Evolutionary conservation across 1,140 invertebrate species (phyloP), one percentile per base, ranked within the genome.

Genomic region (Drosophila navojoa): DNA sequence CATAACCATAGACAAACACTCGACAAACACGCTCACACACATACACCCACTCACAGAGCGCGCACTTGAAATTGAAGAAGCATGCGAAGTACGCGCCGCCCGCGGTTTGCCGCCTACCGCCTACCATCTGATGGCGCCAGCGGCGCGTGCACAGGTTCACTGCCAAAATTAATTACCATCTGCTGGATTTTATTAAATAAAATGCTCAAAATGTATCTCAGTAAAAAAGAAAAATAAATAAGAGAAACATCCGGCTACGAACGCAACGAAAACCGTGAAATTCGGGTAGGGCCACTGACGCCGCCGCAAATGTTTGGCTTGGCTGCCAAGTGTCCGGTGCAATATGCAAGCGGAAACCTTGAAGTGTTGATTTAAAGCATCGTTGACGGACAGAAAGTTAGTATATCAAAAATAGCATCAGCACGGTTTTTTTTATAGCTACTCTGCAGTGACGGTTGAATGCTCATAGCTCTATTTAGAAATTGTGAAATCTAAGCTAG

Each of bases 141-240:
- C 27, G 58, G 53, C 54, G 75, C 77, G 70, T 76, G 76, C 72
- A 69, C 79, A 89, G 84, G 84, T 89, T 89, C 84, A 84, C 79
- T 90, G 84, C 80, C 84, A 89, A 89, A 89, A 89, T 89, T 89
- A 89, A 89, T 89, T 89, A 84, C 80, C 79, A 77, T 71, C 86
- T 75, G 79, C 64, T 76, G 27, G 71, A 71, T 70, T 87, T 89
- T 89, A 89, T 89, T 89, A 68, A 84, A 89, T 89, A 84, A 89
- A 84, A 87, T 76, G 47, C 78, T 67, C 72, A 78, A 77, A 84
- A 77, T 76, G 60, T 72, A 60, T 76, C 27, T 19, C 19, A 69
- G 68, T 57, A 27, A 62, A 64, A 45, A 63, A 62, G 15, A 25
- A 55, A 55, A 19, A 32, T 50, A 60, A 63, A 60, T 71, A 42